These are phyloP conservation scores for Andrena trimmerana DNA, from an alignment of 2,888 invertebrate species.

Conservation along the genomic window DNA sequence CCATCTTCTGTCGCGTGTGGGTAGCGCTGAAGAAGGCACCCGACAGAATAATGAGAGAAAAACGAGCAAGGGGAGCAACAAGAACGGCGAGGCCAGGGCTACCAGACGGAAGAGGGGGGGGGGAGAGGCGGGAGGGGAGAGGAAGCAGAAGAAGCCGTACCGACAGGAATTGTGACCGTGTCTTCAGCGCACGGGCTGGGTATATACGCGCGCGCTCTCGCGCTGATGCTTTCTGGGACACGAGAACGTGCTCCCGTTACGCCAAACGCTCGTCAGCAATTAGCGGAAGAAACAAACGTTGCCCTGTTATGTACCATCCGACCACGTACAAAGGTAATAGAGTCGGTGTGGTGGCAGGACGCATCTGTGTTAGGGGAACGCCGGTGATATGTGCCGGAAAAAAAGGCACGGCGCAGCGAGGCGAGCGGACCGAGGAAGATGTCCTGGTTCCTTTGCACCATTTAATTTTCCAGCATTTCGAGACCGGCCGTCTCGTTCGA, in stretches of 20 bases:
- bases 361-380: constrained; percentile 30
- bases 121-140: too few species aligned
- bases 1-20: constrained; percentile 52
- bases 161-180: constrained; percentile 30
- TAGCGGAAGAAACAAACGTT: constrained; percentile 80
- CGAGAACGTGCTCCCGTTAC: constrained; percentile 77
- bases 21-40: constrained; percentile 31
- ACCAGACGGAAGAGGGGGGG: neutral
- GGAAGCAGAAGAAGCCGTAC: constrained; percentile 25
- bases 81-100: neutral
- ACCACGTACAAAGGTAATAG: constrained; percentile 64
- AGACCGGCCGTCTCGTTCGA: too few species aligned
- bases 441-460: constrained; percentile 55
- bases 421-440: constrained; percentile 51
- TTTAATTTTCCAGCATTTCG: constrained; percentile 9
- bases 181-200: constrained; percentile 15
- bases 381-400: constrained; percentile 55
- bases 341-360: constrained; percentile 40
- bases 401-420: constrained; percentile 32
- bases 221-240: constrained; percentile 71
- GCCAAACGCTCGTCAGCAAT: constrained; percentile 80
- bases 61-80: constrained; percentile 25
- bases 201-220: constrained; percentile 8
- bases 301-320: constrained; percentile 74
- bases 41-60: constrained; percentile 65